Evolutionary conservation across 2,113 vertebrate genomes (phyloP), one percentile per base, ranked within the genome.

Genomic region (Uria lomvia): DNA sequence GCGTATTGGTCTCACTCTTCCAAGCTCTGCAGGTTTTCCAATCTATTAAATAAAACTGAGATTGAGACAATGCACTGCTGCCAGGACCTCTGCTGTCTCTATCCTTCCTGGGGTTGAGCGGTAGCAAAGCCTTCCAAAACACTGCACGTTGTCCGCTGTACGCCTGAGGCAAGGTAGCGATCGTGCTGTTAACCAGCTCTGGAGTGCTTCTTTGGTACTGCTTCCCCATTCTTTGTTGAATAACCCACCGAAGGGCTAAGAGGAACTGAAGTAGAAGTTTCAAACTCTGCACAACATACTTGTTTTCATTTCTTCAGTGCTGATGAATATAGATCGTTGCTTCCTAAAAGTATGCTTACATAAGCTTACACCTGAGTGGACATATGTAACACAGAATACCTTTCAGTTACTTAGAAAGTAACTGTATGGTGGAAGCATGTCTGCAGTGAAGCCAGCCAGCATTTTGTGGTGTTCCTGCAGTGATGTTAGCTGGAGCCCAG

Each of bases 21-120:
- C 59, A 90, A 75, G 45, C 18, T 85, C 47, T 88, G 22, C 19
- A 83, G 22, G 24, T 91, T 95, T 95, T 89, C 27, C 23, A 42
- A 11, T 65, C n/a, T 72, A 65, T 65, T 67, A 88, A 59, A 68
- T 52, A 50, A 47, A 86, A 38, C 5, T 42, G 34, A 86, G 17
- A 8, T 65, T 79, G 9, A 82, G 22, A 65, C 12, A 68, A 23
- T 0, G 1, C 14, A 15, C 9, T 75, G 17, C n/a, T 76, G 29
- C 22, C 75, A 66, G 26, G 27, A 45, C 21, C 22, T 80, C 24
- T 42, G 1, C 11, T 77, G 30, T 58, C 34, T 71, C 43, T 68
- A 0, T 74, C 15, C 24, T 47, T 88, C 29, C 32, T 49, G 43
- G 11, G 30, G 7, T 38, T 36, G 42, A 74, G 20, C 52, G 53